Evolutionary conservation across 2,797 vertebrate genomes (phyloP), one percentile per base, ranked within the genome.

Genomic region (Peromyscus aztecus): DNA sequence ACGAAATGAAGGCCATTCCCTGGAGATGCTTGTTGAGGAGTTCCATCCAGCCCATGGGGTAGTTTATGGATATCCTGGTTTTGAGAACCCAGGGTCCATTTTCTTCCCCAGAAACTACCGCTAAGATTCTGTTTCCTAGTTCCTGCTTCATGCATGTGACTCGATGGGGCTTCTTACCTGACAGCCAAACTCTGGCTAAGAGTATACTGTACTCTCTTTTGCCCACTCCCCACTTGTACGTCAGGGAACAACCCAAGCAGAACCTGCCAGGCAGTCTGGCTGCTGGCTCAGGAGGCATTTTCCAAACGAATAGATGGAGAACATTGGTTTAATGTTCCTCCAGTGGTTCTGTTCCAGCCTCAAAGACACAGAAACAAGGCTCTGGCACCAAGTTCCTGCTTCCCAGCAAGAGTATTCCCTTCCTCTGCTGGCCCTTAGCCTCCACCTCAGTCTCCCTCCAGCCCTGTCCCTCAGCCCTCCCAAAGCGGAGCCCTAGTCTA

Each of bases 251-350:
- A 73, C 91, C 63, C 83, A 46, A 9, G 17, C 37, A 69, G 46
- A 59, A 29, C 24, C 65, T 75, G 34, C 4, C 37, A 91, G 71
- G 12, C 27, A 77, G 80, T 67, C 96, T 76, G 96, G 65, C 77
- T 94, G 94, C 93, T 67, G 88, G 87, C 75, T 92, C 34, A 0
- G 10, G 78, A 52, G 83, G 52, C 78, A 0, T 95, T 96, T 97
- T 86, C 96, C 90, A 75, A 97, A 86, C 0, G 37, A 95, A 76
- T 88, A 96, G 95, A 95, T 97, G 97, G 97, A 97, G 89, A 80
- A 17, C 43, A 90, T 67, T 92, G 90, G 29, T 3, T 73, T 82
- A 61, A 90, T 29, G 46, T 94, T 93, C 80, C 16, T 55, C 23
- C 23, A 73, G 83, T 31, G 89, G 14, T 75, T 85, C 84, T 37